Percentiles rank a stretch among this genome's conserved stretches.
These are phyloP conservation scores for Nasonovia ribisnigri DNA, from an alignment of 2,888 invertebrate genomes.

Conservation along the genomic window DNA sequence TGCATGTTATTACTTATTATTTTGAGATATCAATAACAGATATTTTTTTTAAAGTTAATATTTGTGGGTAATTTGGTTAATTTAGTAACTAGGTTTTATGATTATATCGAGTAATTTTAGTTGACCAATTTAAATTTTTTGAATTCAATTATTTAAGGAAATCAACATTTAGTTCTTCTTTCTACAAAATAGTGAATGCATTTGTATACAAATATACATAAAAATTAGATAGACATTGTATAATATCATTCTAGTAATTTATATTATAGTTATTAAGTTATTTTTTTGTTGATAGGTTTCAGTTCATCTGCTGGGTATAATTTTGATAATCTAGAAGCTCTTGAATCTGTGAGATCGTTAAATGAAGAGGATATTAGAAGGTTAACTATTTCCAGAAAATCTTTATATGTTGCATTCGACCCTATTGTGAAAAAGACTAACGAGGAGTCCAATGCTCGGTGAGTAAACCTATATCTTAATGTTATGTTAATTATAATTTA, in stretches of 20 bases:
- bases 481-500: neutral
- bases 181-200: neutral
- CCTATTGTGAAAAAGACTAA: slow-evolving; percentile 60
- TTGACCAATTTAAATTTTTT: neutral
- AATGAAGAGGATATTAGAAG: slow-evolving; percentile 60
- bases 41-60: neutral
- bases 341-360: slow-evolving; percentile 58
- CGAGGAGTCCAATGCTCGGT: slow-evolving; percentile 56
- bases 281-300: slow-evolving; percentile 34
- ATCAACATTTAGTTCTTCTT: neutral
- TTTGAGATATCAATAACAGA: neutral
- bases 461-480: slow-evolving; percentile 21
- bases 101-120: neutral
- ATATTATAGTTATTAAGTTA: neutral
- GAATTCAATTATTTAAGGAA: neutral
- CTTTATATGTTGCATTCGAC: slow-evolving; percentile 57
- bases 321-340: slow-evolving; percentile 58
- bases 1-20: neutral
- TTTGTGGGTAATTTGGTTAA: neutral
- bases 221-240: neutral
- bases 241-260: neutral
- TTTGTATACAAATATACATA: neutral
- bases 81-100: neutral
- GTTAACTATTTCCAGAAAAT: slow-evolving; percentile 61
- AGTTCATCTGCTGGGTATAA: slow-evolving; percentile 46